Evolutionary conservation across 2,797 vertebrate species (phyloP).

Genomic region (Sebastes dallii): DNA sequence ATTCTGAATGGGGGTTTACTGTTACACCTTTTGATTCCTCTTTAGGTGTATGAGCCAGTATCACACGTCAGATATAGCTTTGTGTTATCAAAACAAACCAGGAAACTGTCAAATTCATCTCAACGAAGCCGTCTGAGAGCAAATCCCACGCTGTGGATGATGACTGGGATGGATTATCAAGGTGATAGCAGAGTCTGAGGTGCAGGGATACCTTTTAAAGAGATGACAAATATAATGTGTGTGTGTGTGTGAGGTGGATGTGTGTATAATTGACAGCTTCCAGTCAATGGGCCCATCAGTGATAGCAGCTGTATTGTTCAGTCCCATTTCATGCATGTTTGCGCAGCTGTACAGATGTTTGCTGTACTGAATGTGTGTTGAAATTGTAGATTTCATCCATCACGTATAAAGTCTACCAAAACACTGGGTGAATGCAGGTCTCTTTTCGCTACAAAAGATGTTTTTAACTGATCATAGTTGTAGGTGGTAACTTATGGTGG

Average conservation of each 20-base stretch:
- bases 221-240: background rate
- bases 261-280: slow-evolving; percentile 8
- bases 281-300: background rate
- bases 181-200: slow-evolving; percentile 29
- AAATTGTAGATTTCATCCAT: background rate
- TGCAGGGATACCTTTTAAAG: slow-evolving; percentile 11
- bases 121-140: slow-evolving; percentile 23
- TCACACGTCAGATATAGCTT: slow-evolving; percentile 51
- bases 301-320: background rate
- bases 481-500: background rate
- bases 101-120: slow-evolving; percentile 52
- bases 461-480: background rate
- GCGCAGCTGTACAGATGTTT: slow-evolving; percentile 16
- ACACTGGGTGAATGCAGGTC: background rate
- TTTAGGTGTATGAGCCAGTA: slow-evolving; percentile 40
- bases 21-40: slow-evolving; percentile 59
- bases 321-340: slow-evolving; percentile 25
- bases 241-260: background rate
- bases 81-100: slow-evolving; percentile 56
- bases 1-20: slow-evolving; percentile 47
- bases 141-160: slow-evolving; percentile 50
- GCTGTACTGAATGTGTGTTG: slow-evolving; percentile 3
- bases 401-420: background rate
- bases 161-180: slow-evolving; percentile 41
- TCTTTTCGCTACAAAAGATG: background rate